Evolutionary conservation across 2,797 vertebrate species (phyloP), one percentile per base, ranked within the genome.

Genomic region (Channa striata): DNA sequence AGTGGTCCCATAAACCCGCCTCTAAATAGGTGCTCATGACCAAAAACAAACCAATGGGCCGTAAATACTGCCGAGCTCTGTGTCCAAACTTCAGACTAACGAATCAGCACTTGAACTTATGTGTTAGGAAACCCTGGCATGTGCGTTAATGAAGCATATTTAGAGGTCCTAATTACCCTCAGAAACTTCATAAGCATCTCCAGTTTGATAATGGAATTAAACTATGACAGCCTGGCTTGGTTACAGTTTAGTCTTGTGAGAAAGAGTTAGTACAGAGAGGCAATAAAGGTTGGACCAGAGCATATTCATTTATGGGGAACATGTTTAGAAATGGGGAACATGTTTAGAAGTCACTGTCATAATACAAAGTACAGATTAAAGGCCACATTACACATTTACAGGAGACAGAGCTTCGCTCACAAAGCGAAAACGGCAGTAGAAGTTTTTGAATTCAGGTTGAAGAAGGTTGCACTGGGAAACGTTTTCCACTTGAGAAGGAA

Each of bases 11-110:
- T 87, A 88, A 81, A 89, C 84, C 86, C 81, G 75, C 87, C 87
- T 90, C 89, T 88, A 93, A 92, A 91, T 90, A 90, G 87, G 87
- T 87, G 83, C 89, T 92, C 89, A 86, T 90, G 86, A 92, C 83
- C 83, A 80, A 92, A 91, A 93, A 92, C 91, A 93, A 93, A 90
- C 87, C 89, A 90, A 91, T 90, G 76, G 80, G 73, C 76, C 78
- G 87, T 53, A 84, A 77, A 89, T 88, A 86, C 88, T 87, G 89
- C 84, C 73, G 85, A 91, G 90, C 85, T 87, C 70, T 79, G 75
- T 79, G 76, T 85, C 86, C 72, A 90, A 90, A 90, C 87, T 89
- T 90, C 72, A 77, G 78, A 90, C 77, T 80, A 85, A 75, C 84
- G 63, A 82, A 75, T 91, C 77, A 73, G 78, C 78, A 72, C 76